Conservation (phyloP, 2,888 invertebrate genomes). For the Drosophila anomalata region DNA sequence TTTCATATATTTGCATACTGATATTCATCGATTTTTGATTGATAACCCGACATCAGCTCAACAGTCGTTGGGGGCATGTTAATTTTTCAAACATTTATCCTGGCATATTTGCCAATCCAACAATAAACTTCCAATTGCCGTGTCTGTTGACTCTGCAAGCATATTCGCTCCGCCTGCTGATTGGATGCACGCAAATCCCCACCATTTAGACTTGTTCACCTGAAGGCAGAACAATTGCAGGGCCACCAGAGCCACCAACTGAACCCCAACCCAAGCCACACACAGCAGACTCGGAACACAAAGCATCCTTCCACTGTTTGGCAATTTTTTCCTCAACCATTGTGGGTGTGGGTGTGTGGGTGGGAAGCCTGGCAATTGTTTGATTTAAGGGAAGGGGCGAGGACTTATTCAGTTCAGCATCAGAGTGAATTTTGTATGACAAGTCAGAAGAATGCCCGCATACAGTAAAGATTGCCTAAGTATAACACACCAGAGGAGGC, state of each 20-base stretch:
- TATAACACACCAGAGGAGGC: background rate
- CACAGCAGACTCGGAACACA: background rate
- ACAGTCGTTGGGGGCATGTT: conserved; percentile 3
- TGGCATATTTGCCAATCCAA: conserved; percentile 53
- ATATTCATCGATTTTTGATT: conserved; percentile 30
- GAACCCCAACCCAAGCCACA: background rate
- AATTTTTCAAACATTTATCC: conserved; percentile 29
- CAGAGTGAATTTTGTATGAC: conserved; percentile 18
- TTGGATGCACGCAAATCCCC: conserved; percentile 42
- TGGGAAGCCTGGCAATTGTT: conserved; percentile 20
- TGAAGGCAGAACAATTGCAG: conserved; percentile 11
- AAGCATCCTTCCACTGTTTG: conserved; percentile 6
- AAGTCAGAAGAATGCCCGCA: background rate
- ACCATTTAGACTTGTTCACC: conserved; percentile 5
- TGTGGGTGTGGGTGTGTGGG: background rate
- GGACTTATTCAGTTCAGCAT: background rate
- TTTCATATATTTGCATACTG: conserved; percentile 29
- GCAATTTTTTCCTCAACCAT: conserved; percentile 4
- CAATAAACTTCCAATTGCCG: conserved; percentile 66
- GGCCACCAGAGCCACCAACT: background rate
- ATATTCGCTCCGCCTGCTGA: conserved; percentile 42
- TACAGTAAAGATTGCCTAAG: background rate
- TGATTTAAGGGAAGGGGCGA: conserved; percentile 9
- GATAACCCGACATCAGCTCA: conserved; percentile 9
- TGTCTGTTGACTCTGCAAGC: conserved; percentile 53